These are phyloP conservation scores for Crypturellus undulatus DNA, from an alignment of 2,113 vertebrate genomes.

Conservation along the genomic window DNA sequence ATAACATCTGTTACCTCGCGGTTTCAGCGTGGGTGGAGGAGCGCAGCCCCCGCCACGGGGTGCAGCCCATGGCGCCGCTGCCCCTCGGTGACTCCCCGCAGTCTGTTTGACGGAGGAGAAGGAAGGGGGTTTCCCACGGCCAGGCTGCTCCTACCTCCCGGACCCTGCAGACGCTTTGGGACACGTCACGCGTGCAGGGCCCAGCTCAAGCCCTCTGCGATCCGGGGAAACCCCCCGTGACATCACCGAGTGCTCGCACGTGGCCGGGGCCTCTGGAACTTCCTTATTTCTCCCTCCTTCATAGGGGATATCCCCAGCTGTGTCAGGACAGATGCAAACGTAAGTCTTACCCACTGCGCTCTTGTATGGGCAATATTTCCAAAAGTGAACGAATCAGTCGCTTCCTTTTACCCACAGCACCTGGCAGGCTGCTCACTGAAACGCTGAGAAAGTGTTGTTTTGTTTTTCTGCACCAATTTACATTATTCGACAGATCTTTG, in stretches of 20 bases:
- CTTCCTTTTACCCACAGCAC: not conserved
- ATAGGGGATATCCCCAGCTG: not conserved
- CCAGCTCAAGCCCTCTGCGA: not conserved
- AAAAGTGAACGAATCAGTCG: not conserved
- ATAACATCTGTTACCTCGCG: not conserved
- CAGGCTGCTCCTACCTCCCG: rapidly evolving
- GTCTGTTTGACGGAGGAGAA: too few relatives aligned
- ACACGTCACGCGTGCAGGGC: not conserved
- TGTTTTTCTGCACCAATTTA: not conserved
- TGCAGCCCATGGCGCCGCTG: not conserved
- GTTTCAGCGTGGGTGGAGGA: not conserved
- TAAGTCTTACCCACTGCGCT: not conserved
- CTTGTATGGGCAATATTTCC: not conserved
- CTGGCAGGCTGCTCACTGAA: not conserved
- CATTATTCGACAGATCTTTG: not conserved
- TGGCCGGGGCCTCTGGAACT: not conserved
- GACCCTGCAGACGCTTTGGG: not conserved
- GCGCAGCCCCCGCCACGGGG: not conserved
- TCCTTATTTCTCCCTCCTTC: not conserved
- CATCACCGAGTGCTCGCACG: not conserved
- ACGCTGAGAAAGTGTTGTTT: not conserved
- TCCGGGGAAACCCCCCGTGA: not conserved
- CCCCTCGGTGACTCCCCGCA: too few relatives aligned
- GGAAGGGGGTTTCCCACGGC: not conserved
- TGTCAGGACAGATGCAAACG: not conserved